A percentile compares a stretch with the other conserved stretches of the same genome.
These are phyloP conservation scores for Ciona savignyi DNA, from an alignment of 23 tunicate species.

Conservation along the genomic window DNA sequence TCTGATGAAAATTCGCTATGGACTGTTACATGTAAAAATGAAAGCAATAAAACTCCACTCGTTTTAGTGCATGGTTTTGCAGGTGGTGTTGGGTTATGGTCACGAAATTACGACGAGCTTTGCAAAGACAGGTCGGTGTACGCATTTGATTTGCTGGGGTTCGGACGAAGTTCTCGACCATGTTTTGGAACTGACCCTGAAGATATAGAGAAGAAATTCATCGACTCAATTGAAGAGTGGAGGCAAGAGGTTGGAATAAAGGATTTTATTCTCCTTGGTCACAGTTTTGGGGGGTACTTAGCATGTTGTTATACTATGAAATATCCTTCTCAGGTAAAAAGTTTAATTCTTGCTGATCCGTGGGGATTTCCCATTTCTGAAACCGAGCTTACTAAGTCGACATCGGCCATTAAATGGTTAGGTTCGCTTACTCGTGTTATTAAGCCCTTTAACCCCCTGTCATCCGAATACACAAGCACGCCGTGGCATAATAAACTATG, in stretches of 20 bases:
- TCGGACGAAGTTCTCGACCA: slow-evolving; percentile 22
- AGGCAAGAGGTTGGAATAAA: slow-evolving; percentile 10
- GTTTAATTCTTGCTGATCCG: slow-evolving; percentile 31
- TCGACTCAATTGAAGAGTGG: slow-evolving; percentile 32
- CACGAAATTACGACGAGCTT: slow-evolving; percentile 17
- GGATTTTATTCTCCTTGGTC: slow-evolving; percentile 18
- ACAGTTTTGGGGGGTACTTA: slow-evolving; percentile 34
- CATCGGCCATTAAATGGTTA: background rate
- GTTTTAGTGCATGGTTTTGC: slow-evolving; percentile 33
- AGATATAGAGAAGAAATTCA: slow-evolving; percentile 13
- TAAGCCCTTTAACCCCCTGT: slow-evolving; percentile 1
- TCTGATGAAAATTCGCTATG: too few relatives aligned
- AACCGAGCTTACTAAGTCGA: background rate
- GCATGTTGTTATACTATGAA: slow-evolving; percentile 27
- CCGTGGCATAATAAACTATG: slow-evolving; percentile 13
- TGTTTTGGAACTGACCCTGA: slow-evolving; percentile 6
- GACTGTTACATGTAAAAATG: slow-evolving; percentile 31
- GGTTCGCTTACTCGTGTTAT: background rate
- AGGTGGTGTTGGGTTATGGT: slow-evolving; percentile 34
- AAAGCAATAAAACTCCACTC: slow-evolving; percentile 11
- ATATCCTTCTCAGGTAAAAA: slow-evolving; percentile 20
- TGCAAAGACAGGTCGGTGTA: slow-evolving; percentile 11
- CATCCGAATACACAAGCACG: background rate
- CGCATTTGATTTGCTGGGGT: slow-evolving; percentile 30
- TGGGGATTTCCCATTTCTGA: slow-evolving; percentile 22